phyloP scores from a whole-genome alignment of 2,797 vertebrate species.

The Sitta carolinensis region DNA sequence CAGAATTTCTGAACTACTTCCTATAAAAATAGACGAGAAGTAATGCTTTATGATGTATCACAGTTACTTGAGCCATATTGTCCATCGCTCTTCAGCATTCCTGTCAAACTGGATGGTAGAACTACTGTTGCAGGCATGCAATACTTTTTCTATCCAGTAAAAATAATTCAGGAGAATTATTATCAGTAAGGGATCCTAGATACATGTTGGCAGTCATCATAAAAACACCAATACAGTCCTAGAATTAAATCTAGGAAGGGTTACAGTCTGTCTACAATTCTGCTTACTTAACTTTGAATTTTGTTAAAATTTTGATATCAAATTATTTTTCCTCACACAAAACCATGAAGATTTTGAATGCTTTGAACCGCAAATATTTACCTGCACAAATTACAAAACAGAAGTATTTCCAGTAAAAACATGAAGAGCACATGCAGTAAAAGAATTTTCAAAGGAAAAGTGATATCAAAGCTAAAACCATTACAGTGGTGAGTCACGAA shows the following conservation, averaged over 20 bases:
- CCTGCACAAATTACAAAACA: background rate
- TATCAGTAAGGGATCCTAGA: background rate
- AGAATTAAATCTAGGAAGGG: background rate
- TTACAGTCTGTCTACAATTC: background rate
- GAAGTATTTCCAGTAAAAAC: background rate
- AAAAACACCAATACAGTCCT: background rate
- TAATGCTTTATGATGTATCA: background rate
- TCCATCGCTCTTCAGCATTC: background rate
- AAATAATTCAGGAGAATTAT: background rate
- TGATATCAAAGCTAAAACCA: background rate
- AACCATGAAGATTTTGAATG: background rate
- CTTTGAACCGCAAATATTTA: background rate
- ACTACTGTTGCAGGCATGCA: background rate
- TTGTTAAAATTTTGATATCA: background rate
- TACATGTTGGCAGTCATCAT: background rate
- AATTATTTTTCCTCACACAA: background rate
- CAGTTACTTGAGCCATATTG: background rate
- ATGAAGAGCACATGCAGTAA: background rate
- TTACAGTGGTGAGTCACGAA: background rate
- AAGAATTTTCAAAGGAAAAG: background rate
- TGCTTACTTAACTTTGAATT: background rate
- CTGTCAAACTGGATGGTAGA: background rate
- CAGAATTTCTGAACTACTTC: background rate
- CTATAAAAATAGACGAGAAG: background rate
- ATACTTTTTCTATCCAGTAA: background rate